Evolutionary conservation across 2,797 vertebrate genomes (phyloP).

Genomic region (Ambastaia sidthimunki): DNA sequence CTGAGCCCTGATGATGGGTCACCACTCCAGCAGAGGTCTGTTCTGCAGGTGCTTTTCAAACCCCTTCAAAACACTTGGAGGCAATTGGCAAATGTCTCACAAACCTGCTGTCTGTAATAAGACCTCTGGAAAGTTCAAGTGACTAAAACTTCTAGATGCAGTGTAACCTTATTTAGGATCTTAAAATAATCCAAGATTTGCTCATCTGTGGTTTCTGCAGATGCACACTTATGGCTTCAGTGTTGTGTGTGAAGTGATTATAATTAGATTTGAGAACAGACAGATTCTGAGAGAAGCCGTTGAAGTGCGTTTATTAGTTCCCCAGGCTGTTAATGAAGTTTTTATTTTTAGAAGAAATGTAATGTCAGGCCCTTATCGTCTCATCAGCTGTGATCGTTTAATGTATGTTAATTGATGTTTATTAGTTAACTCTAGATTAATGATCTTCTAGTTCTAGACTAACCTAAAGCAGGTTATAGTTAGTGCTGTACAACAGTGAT

Average conservation of each 20-base stretch:
- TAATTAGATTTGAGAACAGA: constrained; percentile 35
- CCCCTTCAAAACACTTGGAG: background rate
- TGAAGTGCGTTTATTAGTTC: constrained; percentile 17
- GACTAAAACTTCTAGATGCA: background rate
- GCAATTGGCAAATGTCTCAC: background rate
- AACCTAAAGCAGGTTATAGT: background rate
- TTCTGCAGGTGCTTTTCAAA: too few relatives aligned
- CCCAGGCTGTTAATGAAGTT: constrained; percentile 41
- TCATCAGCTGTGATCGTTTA: background rate
- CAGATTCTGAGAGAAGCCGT: constrained; percentile 27
- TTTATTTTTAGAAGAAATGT: constrained; percentile 28
- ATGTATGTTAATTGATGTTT: constrained; percentile 17
- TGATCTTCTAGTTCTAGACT: too few relatives aligned
- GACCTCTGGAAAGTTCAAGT: background rate
- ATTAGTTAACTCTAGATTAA: background rate
- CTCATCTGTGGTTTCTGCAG: background rate
- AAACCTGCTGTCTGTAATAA: background rate
- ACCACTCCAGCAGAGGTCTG: too few relatives aligned
- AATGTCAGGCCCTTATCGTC: constrained; percentile 17
- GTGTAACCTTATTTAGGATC: background rate
- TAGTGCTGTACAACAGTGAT: background rate
- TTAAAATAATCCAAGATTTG: background rate
- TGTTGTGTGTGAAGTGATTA: constrained; percentile 12
- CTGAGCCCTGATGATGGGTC: too few relatives aligned
- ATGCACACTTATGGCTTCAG: background rate